Evolutionary conservation across 2,113 vertebrate genomes (phyloP), one percentile per base, ranked within the genome.

Genomic region (Bubalus kerabau): DNA sequence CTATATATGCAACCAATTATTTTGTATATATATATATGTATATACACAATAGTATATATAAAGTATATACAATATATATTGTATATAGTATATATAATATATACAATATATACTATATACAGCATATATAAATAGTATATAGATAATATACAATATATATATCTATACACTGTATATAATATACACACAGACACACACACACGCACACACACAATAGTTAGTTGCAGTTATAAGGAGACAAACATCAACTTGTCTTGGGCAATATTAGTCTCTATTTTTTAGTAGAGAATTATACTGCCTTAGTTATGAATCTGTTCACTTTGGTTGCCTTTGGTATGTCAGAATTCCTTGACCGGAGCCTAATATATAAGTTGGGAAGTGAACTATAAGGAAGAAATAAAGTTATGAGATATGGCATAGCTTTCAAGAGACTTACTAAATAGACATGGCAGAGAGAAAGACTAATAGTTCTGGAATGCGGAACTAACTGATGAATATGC

Each of bases 231-330:
- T 59, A 91, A 95, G 19, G 5, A 96, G 54, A 36, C 78, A 95
- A 92, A 54, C 14, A 95, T 89, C 86, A 93, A 24, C 30, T 30
- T 82, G 48, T 48, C 9, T 88, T 89, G 67, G 36, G 13, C 15
- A 87, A 94, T 95, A 28, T 50, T 54, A 90, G 24, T 56, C 46
- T 96, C 30, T 64, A 15, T 21, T 95, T 88, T 86, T 96, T 78
- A 50, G 9, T 76, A 94, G 15, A 12, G 9, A 94, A 84, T 88
- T 76, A 57, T 59, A 59, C 6, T 93, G 84, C 21, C 2, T 91
- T 23, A 89, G 36, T 80, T 97, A 76, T 78, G 43, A 80, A 93
- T 89, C 21, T 95, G 32, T 92, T 76, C 46, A 60, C 32, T 97
- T 95, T 52, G 13, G 24, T 80, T 95, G 78, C 46, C 24, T 13